Evolutionary conservation across 2,888 invertebrate genomes (phyloP), one percentile per base, ranked within the genome.

Genomic region (Sicus ferrugineus): DNA sequence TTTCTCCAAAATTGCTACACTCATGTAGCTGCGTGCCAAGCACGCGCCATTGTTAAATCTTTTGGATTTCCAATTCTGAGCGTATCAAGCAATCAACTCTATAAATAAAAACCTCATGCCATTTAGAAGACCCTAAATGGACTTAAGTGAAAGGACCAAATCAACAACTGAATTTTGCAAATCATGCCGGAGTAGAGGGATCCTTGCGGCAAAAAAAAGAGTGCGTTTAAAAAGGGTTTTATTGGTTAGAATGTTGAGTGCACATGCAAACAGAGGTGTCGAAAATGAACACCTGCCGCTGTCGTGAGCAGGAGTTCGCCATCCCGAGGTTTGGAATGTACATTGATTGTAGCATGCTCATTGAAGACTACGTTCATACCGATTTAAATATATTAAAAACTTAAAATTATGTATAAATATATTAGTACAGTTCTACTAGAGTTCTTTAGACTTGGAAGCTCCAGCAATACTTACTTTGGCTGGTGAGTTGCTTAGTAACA

Each of bases 401-500:
- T n/a, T n/a, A n/a, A n/a, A n/a, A n/a, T n/a, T n/a, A n/a, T n/a
- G n/a, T n/a, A n/a, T n/a, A n/a, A 19, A 38, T 11, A n/a, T 34
- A 38, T 21, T 38, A 21, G 5, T 11, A 21, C 7, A 59, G 28
- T 66, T 66, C 67, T 34, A 21, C 14, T 11, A 21, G 14, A 59
- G 28, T 66, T 66, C 67, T 34, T 21, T 30, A 31, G 34, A 64
- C 58, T 52, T 61, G 58, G 14, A 31, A 61, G 23, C 38, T 11
- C 23, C 23, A 16, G 28, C 63, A 26, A 34, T 65, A 72, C 80
- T 79, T 76, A 83, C 83, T 79, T 70, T 79, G 79, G 46, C 74
- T 74, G 50, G 84, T 79, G 70, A 85, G 71, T 70, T 83, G 83
- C 81, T 82, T 84, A 78, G 85, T 83, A 79, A 84, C 74, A 70